These are phyloP conservation scores for Aplochiton taeniatus DNA, from an alignment of 2,797 vertebrate genomes.

Conservation along the genomic window DNA sequence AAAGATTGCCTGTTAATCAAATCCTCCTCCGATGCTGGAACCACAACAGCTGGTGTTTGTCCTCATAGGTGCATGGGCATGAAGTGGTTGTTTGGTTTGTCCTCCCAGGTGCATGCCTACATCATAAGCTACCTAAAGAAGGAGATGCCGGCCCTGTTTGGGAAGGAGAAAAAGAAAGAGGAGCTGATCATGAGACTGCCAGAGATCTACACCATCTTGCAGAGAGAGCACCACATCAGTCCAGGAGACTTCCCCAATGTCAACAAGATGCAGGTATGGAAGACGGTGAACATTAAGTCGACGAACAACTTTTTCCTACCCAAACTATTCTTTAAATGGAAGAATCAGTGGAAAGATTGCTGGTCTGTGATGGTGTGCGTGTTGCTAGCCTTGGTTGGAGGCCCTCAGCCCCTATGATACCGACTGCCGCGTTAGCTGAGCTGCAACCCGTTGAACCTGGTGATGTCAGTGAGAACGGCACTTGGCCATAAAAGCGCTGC, in stretches of 20 bases:
- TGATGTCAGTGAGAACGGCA: background rate
- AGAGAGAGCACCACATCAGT: slow-evolving; percentile 94
- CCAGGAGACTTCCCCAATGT: slow-evolving; percentile 96
- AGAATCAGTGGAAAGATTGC: too few relatives aligned
- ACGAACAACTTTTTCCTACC: too few relatives aligned
- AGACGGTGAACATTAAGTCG: background rate
- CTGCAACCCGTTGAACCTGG: too few relatives aligned
- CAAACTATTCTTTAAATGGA: too few relatives aligned
- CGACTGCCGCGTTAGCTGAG: too few relatives aligned
- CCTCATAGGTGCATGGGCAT: background rate
- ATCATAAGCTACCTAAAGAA: slow-evolving; percentile 97
- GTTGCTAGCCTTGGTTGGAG: too few relatives aligned
- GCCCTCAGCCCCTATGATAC: too few relatives aligned
- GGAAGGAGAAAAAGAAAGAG: slow-evolving; percentile 94
- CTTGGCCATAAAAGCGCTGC: background rate
- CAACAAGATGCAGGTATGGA: slow-evolving; percentile 88
- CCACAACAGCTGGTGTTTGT: too few relatives aligned
- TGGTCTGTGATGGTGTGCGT: too few relatives aligned
- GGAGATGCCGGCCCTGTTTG: slow-evolving; percentile 96
- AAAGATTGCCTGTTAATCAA: too few relatives aligned
- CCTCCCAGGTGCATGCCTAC: slow-evolving; percentile 91
- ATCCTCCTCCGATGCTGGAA: too few relatives aligned
- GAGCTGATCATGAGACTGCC: slow-evolving; percentile 88
- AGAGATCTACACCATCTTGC: slow-evolving; percentile 89
- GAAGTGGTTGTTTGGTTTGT: background rate